Base-by-base conservation (phyloP, 2,113 vertebrate genomes). In the Rhinoptilus africanus region DNA sequence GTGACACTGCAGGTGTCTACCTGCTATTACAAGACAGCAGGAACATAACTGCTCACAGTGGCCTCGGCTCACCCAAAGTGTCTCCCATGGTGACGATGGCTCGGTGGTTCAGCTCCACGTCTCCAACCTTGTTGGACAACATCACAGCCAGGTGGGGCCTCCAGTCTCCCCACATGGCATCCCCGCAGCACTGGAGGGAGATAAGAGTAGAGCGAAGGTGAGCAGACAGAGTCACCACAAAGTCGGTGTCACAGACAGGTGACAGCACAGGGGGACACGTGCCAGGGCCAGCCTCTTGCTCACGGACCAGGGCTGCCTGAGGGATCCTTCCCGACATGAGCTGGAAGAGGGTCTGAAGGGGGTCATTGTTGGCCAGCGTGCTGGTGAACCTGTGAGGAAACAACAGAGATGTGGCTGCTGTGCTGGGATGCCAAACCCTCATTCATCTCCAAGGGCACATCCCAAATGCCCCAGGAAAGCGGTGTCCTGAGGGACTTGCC, bases 291-390 rank as follows among this genome's bases (percentile, higher is more conserved):
- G 59, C 26, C 43, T 81, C 37, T 48, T 62, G 71, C 32, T 83
- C 59, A 90, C 85, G 3, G 98, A 99, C 99, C 98, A 93, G 98
- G 6, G 98, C 97, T 93, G 98, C 98, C 53, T 99, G 97, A 9
- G 99, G 99, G 30, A 99, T 98, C 93, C 98, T 98, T 78, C 99
- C 98, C 0, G 99, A 99, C 97, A 99, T 98, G 87, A 99, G 98
- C 97, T 99, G 99, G 97, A 99, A 99, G 67, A 99, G 95, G 7
- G 99, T 99, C 97, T 99, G 99, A 86, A 99, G 97, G 0, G 99
- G 99, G 91, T 99, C 99, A 0, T 97, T 99, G 95, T 96, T 79
- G 13, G 97, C 97, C 94, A 99, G 95, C 0, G 99, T 99, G 89
- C 98, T 98, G 89, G 98, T 99, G 96, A 99, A 99, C 97, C 99